Base-by-base conservation (phyloP, 2,888 invertebrate species). In the Cryptocephalus moraei region DNA sequence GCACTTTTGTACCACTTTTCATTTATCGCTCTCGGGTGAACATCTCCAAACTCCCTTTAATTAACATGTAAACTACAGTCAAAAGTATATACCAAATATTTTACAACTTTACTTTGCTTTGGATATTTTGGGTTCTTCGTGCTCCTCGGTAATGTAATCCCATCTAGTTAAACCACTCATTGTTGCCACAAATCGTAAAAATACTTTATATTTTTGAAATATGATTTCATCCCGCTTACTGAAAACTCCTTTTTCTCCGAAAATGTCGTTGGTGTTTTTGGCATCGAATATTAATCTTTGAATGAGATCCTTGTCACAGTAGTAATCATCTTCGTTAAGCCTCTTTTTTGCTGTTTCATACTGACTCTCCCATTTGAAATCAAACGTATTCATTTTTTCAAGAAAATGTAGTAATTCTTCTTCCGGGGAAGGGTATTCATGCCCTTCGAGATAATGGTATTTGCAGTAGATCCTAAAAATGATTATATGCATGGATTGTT, bases 1-100 rank as follows among this genome's bases (percentile, higher is more conserved):
- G 93, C 91, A 52, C 88, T 84, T 66, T 87, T 86, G 66, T 93
- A 93, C 91, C 91, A 93, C 0, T 86, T 82, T 67, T 92, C 91
- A 65, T 93, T 91, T 22, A 91, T 86, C 0, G 91, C 85, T 45
- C 79, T 78, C 4, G 76, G 78, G 63, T 90, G 82, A 41, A 77
- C 68, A 59, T 89, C 86, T 9, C 89, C 89, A 62, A 91, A 91
- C 53, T 83, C 81, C 12, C 81, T 82, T 46, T 41, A 54, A 55
- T 32, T 33, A 46, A 10, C 12, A n/a, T 8, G 34, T 11, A 10
- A 40, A 6, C 22, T 2, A 22, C 22, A 22, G 10, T 12, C 36
- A 41, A 8, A 6, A 33, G 1, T 22, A 14, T 43, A 40, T 33
- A 31, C 31, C 32, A 13, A 40, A n/a, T 38, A 9, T 45, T 10